Conservation (phyloP, 2,113 vertebrate genomes). For the Mus musculus region GRCm39 chr7:86874001-86874500, state of each 20-base stretch:
- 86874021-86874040: not conserved
- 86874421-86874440: not conserved
- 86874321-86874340: not conserved
- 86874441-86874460: not conserved
- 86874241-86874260: not conserved
- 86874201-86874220: constrained; percentile 38
- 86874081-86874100: not conserved
- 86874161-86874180: not conserved
- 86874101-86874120: not conserved
- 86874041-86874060: not conserved
- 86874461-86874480: not conserved
- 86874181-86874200: constrained; percentile 26
- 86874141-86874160: not conserved
- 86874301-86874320: not conserved
- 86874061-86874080: not conserved
- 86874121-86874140: not conserved
- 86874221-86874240: not conserved
- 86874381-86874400: not conserved
- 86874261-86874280: not conserved
- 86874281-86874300: not conserved
- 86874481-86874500: not conserved
- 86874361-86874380: not conserved
- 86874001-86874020: not conserved
- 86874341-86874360: too few species aligned
- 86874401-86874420: not conserved